These are phyloP conservation scores for Andrena cerasifolii DNA, from an alignment of 1,140 invertebrate species.

Conservation along the genomic window DNA sequence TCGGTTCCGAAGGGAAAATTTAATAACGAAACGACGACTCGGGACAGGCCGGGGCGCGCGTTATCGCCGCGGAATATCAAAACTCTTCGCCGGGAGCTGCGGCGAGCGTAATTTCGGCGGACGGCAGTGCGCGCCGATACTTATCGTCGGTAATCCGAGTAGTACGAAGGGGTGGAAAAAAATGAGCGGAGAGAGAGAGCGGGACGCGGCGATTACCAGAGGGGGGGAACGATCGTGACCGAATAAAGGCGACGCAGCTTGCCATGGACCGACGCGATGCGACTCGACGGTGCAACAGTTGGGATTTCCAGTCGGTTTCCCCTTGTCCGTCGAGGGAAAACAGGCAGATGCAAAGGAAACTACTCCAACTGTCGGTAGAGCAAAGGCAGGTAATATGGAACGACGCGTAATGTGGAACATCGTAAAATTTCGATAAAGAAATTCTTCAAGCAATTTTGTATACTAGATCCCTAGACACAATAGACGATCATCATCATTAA, in stretches of 20 bases:
- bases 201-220: neutral
- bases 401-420: too few relatives aligned
- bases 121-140: constrained; percentile 61
- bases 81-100: constrained; percentile 53
- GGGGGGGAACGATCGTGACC: constrained; percentile 40
- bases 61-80: constrained; percentile 70
- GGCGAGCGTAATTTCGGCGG: constrained; percentile 69
- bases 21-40: constrained; percentile 56
- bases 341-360: too few relatives aligned
- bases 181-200: neutral
- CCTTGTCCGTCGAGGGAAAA: neutral
- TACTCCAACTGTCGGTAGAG: too few relatives aligned
- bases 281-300: constrained; percentile 24
- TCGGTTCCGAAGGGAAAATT: constrained; percentile 39
- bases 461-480: too few relatives aligned
- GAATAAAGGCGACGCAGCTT: constrained; percentile 14
- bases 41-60: neutral
- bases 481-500: too few relatives aligned
- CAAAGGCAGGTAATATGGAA: too few relatives aligned
- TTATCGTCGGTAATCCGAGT: constrained; percentile 40
- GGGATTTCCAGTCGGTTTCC: constrained; percentile 2
- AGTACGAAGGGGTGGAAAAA: constrained; percentile 37
- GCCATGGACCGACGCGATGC: too few relatives aligned
- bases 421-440: too few relatives aligned
- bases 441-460: too few relatives aligned